Conservation (phyloP, 2,113 vertebrate genomes). For the Notiomystis cincta region DNA sequence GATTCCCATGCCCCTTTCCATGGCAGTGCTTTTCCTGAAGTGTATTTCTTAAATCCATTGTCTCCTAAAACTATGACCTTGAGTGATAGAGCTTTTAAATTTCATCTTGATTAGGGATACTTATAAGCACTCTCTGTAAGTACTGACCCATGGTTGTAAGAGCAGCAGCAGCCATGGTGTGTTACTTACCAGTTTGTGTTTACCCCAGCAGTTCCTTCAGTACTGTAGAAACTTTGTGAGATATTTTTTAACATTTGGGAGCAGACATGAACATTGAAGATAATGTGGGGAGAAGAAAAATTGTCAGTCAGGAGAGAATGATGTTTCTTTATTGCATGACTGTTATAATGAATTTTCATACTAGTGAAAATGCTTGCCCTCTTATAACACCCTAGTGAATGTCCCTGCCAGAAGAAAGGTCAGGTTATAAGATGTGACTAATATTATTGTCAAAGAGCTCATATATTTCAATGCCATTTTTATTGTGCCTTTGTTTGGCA, state of each 20-base stretch:
- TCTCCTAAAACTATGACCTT: neutral
- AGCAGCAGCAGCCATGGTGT: neutral
- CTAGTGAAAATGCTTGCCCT: conserved; percentile 40
- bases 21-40: neutral
- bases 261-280: neutral
- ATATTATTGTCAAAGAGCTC: conserved; percentile 47
- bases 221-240: neutral
- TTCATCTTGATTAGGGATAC: neutral
- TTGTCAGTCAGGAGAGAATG: neutral
- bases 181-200: neutral
- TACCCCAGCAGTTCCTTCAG: neutral
- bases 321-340: conserved; percentile 19
- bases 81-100: neutral
- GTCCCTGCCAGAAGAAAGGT: conserved; percentile 60
- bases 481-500: conserved; percentile 52
- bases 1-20: neutral
- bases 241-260: neutral
- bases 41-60: neutral
- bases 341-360: conserved; percentile 53
- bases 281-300: neutral
- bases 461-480: conserved; percentile 59
- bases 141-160: neutral
- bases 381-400: conserved; percentile 51
- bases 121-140: neutral
- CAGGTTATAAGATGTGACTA: conserved; percentile 57